Conservation (phyloP, 1,140 invertebrate genomes). For the Drosophila pseudoananassae region DNA sequence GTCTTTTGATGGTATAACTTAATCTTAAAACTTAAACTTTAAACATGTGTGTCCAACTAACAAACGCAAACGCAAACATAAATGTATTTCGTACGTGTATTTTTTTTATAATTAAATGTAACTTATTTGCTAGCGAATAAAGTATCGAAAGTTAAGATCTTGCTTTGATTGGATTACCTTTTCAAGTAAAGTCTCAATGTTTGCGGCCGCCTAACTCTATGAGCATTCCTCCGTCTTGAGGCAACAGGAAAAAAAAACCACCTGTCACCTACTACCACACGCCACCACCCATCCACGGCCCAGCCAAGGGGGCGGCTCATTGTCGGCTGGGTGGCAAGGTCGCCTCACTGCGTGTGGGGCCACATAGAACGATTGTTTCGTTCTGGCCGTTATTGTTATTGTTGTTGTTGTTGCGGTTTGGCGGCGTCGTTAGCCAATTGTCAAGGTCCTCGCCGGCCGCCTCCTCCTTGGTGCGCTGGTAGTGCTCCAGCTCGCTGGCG, state of each 20-base stretch:
- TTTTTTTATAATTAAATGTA: conserved; percentile 47
- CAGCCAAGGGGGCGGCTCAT: conserved; percentile 6
- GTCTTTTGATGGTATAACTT: background rate
- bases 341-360: conserved; percentile 40
- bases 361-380: conserved; percentile 53
- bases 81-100: conserved; percentile 33
- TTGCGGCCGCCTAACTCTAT: conserved; percentile 16
- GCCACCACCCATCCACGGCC: background rate
- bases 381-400: conserved; percentile 26
- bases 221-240: conserved; percentile 3
- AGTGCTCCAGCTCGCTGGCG: conserved; percentile 94
- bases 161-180: conserved; percentile 1
- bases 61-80: conserved; percentile 6
- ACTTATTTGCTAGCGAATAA: conserved; percentile 77
- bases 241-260: conserved; percentile 6
- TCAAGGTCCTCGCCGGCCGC: conserved; percentile 85
- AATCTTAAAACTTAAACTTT: background rate
- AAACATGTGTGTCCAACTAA: background rate
- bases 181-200: conserved; percentile 15
- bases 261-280: background rate
- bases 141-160: conserved; percentile 65
- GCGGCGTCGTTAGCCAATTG: conserved; percentile 75
- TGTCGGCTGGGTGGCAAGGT: conserved; percentile 44
- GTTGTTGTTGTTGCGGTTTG: conserved; percentile 28
- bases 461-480: conserved; percentile 85